Conservation (phyloP, 2,113 vertebrate species). For the Atractosteus spatula region DNA sequence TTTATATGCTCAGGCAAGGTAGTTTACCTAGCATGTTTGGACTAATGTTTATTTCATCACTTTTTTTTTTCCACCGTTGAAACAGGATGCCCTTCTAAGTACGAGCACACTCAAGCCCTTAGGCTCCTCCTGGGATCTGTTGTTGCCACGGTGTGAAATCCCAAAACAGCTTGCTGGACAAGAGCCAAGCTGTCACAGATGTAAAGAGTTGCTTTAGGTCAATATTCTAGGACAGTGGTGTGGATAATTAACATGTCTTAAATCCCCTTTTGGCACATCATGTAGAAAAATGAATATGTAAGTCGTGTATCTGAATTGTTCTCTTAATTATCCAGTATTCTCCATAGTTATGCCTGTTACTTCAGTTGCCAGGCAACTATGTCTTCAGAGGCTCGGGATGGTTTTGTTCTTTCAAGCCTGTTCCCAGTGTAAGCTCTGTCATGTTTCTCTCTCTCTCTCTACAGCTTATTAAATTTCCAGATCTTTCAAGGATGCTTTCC, state of each 20-base stretch:
- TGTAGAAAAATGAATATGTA: not conserved
- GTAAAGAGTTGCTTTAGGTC: too few species aligned
- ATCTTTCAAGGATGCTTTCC: too few species aligned
- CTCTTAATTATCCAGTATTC: not conserved
- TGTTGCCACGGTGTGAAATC: too few species aligned
- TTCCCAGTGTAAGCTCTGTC: too few species aligned
- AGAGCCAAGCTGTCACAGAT: too few species aligned
- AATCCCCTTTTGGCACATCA: too few species aligned
- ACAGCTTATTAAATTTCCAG: too few species aligned
- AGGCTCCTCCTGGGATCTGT: not conserved
- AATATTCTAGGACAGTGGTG: too few species aligned
- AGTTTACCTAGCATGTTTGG: not conserved
- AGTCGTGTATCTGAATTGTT: not conserved
- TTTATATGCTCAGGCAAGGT: not conserved
- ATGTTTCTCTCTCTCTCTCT: too few species aligned
- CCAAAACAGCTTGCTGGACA: too few species aligned
- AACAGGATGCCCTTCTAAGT: not conserved
- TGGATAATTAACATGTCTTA: too few species aligned
- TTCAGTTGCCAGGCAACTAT: conserved; percentile 18
- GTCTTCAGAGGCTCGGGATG: not conserved
- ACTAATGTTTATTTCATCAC: not conserved
- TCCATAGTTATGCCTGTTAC: conserved; percentile 3
- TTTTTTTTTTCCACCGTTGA: not conserved
- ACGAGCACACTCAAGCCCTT: not conserved
- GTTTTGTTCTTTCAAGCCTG: too few species aligned